Conservation (phyloP, 1,140 invertebrate genomes). For the Drosophila elegans region DNA sequence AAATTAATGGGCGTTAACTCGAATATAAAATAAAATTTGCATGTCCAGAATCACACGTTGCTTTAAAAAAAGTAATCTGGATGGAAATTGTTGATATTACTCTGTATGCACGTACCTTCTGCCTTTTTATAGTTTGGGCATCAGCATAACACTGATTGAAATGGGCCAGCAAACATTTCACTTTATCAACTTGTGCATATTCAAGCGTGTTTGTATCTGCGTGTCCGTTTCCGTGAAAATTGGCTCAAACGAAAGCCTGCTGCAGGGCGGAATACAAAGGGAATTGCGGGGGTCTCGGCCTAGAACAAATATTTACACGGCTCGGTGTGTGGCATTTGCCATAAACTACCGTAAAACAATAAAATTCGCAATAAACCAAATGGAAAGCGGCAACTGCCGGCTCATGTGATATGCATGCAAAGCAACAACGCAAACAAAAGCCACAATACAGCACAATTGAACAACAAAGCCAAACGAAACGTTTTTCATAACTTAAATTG, state of each 20-base stretch:
- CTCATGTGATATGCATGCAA: constrained; percentile 76
- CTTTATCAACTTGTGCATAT: constrained; percentile 63
- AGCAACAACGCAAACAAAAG: constrained; percentile 56
- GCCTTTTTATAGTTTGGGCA: constrained; percentile 41
- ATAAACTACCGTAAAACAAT: constrained; percentile 79
- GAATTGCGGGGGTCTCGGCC: constrained; percentile 3
- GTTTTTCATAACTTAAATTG: constrained; percentile 80
- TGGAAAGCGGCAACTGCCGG: constrained; percentile 69
- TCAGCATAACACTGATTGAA: constrained; percentile 63
- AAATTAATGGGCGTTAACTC: background rate
- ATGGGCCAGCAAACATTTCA: constrained; percentile 69
- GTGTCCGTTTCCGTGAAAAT: constrained; percentile 35
- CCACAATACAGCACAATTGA: constrained; percentile 44
- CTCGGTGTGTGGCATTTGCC: constrained; percentile 57
- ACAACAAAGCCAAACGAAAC: constrained; percentile 47
- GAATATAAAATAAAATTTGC: background rate
- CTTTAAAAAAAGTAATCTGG: constrained; percentile 13
- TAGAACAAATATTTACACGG: constrained; percentile 70
- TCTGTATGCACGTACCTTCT: background rate
- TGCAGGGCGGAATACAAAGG: constrained; percentile 1
- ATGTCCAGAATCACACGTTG: background rate
- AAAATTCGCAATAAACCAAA: constrained; percentile 82
- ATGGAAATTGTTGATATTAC: constrained; percentile 6
- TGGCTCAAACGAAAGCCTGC: constrained; percentile 15
- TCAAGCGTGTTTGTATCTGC: constrained; percentile 36